Percentiles rank a stretch among this genome's conserved stretches.
Conservation (phyloP, 2,797 vertebrate genomes). For the Aldrovandia affinis region DNA sequence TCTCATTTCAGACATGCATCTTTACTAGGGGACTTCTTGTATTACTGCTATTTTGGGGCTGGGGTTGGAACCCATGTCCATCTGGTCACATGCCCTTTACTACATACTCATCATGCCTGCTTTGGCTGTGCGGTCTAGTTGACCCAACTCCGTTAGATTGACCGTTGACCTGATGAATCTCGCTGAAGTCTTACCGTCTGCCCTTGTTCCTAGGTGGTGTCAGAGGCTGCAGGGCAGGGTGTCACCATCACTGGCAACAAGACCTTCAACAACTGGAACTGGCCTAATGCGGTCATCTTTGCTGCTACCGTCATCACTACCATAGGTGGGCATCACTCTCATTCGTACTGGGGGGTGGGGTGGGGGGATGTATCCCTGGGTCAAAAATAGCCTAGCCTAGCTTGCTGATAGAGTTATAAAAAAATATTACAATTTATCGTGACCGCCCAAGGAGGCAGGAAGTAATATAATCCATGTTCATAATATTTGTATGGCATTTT, state of each 20-base stretch:
- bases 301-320: conserved; percentile 98
- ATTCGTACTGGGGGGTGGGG: neutral
- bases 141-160: neutral
- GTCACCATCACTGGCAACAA: conserved; percentile 92
- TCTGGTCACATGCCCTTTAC: neutral
- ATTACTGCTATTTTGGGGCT: neutral
- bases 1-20: neutral
- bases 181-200: neutral
- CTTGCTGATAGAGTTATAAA: neutral
- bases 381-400: neutral
- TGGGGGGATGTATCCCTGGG: no score
- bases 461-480: conserved; percentile 34
- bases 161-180: neutral
- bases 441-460: conserved; percentile 29
- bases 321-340: conserved; percentile 78
- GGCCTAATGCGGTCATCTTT: conserved; percentile 98
- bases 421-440: conserved; percentile 20
- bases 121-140: neutral
- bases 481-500: conserved; percentile 13
- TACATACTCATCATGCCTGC: neutral
- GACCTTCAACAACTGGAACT: conserved; percentile 98
- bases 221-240: conserved; percentile 89
- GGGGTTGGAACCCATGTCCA: neutral
- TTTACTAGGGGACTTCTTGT: neutral
- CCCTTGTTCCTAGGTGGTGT: conserved; percentile 77